phyloP scores from a whole-genome alignment of 1,140 invertebrate genomes.

The Nasonia longicornis region DNA sequence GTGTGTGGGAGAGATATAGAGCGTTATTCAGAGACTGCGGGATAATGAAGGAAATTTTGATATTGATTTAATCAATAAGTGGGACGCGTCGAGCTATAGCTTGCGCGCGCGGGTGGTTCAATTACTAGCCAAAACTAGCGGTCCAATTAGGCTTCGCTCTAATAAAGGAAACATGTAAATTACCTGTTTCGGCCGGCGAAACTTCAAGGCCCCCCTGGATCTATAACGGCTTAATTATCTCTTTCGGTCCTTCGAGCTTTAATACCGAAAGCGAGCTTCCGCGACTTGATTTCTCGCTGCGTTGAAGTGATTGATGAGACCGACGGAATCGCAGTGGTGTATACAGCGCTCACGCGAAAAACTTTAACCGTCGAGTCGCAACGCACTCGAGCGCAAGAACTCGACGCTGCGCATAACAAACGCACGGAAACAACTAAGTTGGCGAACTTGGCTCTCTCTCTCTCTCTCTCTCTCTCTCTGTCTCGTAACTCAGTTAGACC shows the following conservation, averaged over 20 bases:
- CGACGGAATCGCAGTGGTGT: not conserved
- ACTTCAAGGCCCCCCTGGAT: not conserved
- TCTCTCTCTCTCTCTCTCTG: no score
- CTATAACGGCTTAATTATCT: conserved; percentile 16
- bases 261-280: no score
- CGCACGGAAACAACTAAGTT: no score
- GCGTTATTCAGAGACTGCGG: not conserved
- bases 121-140: not conserved
- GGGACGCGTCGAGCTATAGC: not conserved
- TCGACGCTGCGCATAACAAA: no score
- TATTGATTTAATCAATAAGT: conserved; percentile 24
- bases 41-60: conserved; percentile 13
- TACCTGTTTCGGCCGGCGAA: not conserved
- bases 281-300: no score
- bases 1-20: not conserved
- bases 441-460: no score
- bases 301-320: not conserved
- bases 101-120: not conserved
- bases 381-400: not conserved
- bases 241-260: not conserved
- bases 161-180: conserved; percentile 33
- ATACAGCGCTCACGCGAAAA: not conserved
- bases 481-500: no score
- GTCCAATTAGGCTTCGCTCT: conserved; percentile 4
- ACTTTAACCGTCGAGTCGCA: not conserved